phyloP scores from a whole-genome alignment of 2,888 invertebrate species.

The Antheraea yamamai region DNA sequence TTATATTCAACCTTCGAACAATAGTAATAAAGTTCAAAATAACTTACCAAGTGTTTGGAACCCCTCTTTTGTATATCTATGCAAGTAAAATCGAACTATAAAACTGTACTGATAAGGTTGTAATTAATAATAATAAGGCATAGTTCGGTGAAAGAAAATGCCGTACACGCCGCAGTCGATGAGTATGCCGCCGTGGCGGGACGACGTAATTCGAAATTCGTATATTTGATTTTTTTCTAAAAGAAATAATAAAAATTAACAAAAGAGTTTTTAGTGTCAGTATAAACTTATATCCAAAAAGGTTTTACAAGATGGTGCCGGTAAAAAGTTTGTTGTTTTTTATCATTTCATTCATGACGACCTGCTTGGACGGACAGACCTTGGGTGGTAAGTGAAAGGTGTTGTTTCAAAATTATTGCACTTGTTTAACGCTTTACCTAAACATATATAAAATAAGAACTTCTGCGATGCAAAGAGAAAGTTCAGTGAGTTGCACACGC shows the following conservation, averaged over 20 bases:
- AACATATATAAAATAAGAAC: constrained; percentile 27
- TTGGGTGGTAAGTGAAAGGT: constrained; percentile 77
- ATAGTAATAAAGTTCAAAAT: constrained; percentile 18
- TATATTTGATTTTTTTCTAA: constrained; percentile 23
- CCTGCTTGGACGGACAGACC: constrained; percentile 64
- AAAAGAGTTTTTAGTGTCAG: constrained; percentile 3
- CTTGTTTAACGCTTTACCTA: neutral
- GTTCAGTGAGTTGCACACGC: constrained; percentile 24
- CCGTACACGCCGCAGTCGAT: constrained; percentile 40
- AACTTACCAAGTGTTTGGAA: neutral
- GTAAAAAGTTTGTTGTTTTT: constrained; percentile 49
- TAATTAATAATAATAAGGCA: constrained; percentile 23
- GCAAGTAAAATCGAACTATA: constrained; percentile 27
- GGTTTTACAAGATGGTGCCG: constrained; percentile 49
- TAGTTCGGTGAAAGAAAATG: constrained; percentile 34
- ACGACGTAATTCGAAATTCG: constrained; percentile 28
- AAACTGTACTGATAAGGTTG: rapidly evolving
- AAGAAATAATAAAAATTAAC: neutral
- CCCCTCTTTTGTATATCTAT: neutral
- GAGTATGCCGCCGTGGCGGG: constrained; percentile 43
- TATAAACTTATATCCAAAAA: neutral
- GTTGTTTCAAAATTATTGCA: constrained; percentile 37
- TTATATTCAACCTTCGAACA: constrained; percentile 14
- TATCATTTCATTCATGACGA: constrained; percentile 45
- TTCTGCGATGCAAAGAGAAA: constrained; percentile 34